Base-by-base conservation (phyloP, 2,113 vertebrate genomes). In the Hirundichthys speculiger region DNA sequence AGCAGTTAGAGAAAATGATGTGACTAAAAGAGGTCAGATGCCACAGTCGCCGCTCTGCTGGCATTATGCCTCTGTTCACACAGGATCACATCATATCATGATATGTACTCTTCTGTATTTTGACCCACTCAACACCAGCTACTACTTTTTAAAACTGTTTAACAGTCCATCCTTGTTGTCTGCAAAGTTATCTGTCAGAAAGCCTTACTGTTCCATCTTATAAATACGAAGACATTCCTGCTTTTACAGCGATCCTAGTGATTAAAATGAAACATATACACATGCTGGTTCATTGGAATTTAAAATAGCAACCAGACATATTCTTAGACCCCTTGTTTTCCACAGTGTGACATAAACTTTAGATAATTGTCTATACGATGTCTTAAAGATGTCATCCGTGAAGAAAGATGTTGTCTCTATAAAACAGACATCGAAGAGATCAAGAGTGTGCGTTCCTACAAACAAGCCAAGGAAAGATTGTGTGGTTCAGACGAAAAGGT, bases 401-500 rank as follows among this genome's bases (percentile, higher is more conserved):
- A 60, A 21, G 16, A 51, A 68, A 20, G n/a, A 51, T 38, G 39
- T 10, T 1, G 7, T n/a, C 16, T 30, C 38, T 21, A 20, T 18
- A 43, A 24, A 52, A 50, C 5, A 10, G 13, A 39, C 30, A 13
- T n/a, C 13, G 2, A n/a, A 11, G 10, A n/a, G 8, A 49, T 15
- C 21, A 15, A 34, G 30, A 34, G 30, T 34, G 30, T 34, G 2
- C 11, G 30, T 34, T 34, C 30, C 46, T 39, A 25, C 4, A 55
- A 39, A 50, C 47, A 54, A 54, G 50, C 52, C 41, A 22, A 59
- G 65, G 55, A 80, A 56, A 64, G 14, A 13, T 10, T 12, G 19
- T 27, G 47, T 66, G 62, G 27, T 13, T 62, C 56, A 67, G 57
- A 76, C 64, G 46, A 43, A 64, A 49, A 1, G 60, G 67, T 64